A percentile compares a stretch with the other conserved stretches of the same genome.
Evolutionary conservation across 2,888 invertebrate genomes (phyloP).

Genomic region (Hypercompe scribonia): DNA sequence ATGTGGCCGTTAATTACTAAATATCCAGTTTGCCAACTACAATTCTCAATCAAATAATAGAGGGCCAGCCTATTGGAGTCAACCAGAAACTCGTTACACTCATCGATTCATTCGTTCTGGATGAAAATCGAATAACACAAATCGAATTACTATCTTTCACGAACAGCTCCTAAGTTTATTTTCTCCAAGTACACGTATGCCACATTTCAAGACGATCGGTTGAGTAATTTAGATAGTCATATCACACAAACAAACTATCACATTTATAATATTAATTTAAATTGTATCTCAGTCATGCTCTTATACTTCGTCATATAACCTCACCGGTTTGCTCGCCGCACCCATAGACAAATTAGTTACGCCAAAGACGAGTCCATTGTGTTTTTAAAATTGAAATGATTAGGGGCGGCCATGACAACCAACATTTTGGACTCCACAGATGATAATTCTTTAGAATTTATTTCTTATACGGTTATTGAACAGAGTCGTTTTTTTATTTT

Average conservation of each 20-base stretch:
- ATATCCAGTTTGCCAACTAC: too few species aligned
- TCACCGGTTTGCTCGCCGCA: conserved; percentile 33
- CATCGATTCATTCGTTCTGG: too few species aligned
- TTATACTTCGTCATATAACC: conserved; percentile 19
- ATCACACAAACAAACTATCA: neutral
- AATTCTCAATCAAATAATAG: too few species aligned
- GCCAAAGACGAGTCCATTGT: conserved; percentile 62
- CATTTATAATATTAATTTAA: conserved; percentile 1
- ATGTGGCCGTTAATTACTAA: too few species aligned
- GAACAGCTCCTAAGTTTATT: too few species aligned
- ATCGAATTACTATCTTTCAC: too few species aligned
- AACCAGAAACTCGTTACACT: too few species aligned
- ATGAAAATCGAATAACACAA: too few species aligned
- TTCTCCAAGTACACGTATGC: too few species aligned
- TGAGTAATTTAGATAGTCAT: neutral
- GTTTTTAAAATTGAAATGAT: conserved; percentile 63
- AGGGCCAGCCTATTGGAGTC: too few species aligned
- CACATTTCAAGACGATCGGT: neutral
- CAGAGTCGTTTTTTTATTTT: neutral
- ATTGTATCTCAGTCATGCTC: conserved; percentile 48
- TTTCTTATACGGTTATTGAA: conserved; percentile 12
- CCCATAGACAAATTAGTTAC: conserved; percentile 67
- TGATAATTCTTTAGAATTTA: conserved; percentile 31
- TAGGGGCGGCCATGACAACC: conserved; percentile 56
- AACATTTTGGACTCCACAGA: conserved; percentile 38